Evolutionary conservation across 23 tunicate genomes (phyloP).

Genomic region (Ciona savignyi): DNA sequence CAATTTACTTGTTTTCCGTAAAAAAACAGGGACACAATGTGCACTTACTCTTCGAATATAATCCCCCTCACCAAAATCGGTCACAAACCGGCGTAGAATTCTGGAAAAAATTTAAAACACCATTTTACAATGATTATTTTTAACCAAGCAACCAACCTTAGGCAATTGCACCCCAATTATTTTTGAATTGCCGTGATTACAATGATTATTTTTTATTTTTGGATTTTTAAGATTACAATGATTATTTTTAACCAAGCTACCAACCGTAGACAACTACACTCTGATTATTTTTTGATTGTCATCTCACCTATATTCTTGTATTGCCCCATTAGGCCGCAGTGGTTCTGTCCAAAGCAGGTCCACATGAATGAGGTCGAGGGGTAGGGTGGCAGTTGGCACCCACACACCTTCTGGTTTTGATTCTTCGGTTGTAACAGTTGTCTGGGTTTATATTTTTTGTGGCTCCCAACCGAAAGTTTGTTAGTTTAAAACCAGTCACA

Average conservation of each 20-base stretch:
- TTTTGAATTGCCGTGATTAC: background rate
- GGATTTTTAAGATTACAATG: background rate
- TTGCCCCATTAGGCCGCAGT: slow-evolving; percentile 51
- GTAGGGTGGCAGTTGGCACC: slow-evolving; percentile 39
- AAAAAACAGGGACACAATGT: no score
- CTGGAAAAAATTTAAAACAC: slow-evolving; percentile 2
- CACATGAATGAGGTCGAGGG: slow-evolving; percentile 38
- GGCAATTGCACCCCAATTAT: no score
- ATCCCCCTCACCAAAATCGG: background rate
- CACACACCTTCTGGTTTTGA: slow-evolving; percentile 81
- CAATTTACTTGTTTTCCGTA: no score
- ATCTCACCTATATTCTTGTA: slow-evolving; percentile 71
- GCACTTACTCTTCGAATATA: background rate
- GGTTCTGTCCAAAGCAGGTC: slow-evolving; percentile 75
- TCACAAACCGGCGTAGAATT: slow-evolving; percentile 16
- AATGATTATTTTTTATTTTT: background rate
- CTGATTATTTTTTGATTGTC: no score
- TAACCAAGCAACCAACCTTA: background rate
- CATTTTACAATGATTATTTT: no score
- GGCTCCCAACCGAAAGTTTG: no score
- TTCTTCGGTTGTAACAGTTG: slow-evolving; percentile 37
- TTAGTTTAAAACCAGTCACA: no score
- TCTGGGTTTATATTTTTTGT: no score
- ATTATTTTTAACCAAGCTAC: background rate
- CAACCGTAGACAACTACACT: no score